Conservation (phyloP, 2,888 invertebrate genomes). For the Augochlorella aurata region DNA sequence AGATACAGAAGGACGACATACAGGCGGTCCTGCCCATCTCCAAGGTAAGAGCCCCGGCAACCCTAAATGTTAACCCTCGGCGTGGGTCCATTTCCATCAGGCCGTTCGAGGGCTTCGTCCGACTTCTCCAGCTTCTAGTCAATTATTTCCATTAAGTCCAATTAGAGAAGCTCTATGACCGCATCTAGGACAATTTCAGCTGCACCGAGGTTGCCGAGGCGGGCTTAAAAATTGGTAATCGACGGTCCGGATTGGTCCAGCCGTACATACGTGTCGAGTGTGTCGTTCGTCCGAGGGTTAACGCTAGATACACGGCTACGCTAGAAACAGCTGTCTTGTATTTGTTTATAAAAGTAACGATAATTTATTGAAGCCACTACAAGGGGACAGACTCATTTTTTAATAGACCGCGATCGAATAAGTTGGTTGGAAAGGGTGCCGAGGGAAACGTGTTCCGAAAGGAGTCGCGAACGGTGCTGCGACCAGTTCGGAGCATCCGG, state of each 20-base stretch:
- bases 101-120: neutral
- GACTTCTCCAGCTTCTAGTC: constrained; percentile 1
- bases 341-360: no score
- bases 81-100: constrained; percentile 3
- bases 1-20: constrained; percentile 96
- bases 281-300: neutral
- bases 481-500: constrained; percentile 6
- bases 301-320: neutral
- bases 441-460: neutral
- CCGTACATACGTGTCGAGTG: no score
- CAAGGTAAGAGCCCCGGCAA: constrained; percentile 86
- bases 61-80: neutral
- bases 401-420: neutral
- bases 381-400: neutral
- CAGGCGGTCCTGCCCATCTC: constrained; percentile 96
- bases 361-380: no score
- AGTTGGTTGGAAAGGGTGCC: neutral
- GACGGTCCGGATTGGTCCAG: no score
- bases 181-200: constrained; percentile 1
- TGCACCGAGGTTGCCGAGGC: neutral
- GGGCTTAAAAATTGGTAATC: neutral
- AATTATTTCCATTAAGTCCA: neutral
- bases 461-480: neutral
- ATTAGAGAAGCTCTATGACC: constrained; percentile 5
- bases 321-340: neutral